Evolutionary conservation across 1,140 invertebrate genomes (phyloP).

Genomic region (Oedothorax gibbosus): DNA sequence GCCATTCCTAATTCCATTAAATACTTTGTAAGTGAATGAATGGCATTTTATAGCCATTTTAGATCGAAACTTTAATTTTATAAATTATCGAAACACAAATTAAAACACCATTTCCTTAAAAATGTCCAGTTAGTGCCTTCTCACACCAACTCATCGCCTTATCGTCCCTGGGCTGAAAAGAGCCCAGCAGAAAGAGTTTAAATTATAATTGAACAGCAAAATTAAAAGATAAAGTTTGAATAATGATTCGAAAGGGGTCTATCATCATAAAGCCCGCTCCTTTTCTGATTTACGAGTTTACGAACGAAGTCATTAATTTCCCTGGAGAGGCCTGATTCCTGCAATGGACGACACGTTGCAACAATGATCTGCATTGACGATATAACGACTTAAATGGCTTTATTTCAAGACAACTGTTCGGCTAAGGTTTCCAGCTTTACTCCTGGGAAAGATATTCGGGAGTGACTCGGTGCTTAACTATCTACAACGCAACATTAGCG

Average conservation of each 20-base stretch:
- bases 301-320: slow-evolving; percentile 61
- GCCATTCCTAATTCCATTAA: no score
- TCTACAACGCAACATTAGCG: neutral
- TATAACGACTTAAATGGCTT: slow-evolving; percentile 45
- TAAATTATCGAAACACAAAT: no score
- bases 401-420: slow-evolving; percentile 48
- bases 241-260: slow-evolving; percentile 58
- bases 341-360: slow-evolving; percentile 30
- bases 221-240: slow-evolving; percentile 61
- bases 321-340: slow-evolving; percentile 29
- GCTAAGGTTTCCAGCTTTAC: neutral
- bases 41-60: no score
- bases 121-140: no score
- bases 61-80: no score
- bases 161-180: slow-evolving; percentile 29
- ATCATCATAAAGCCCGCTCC: slow-evolving; percentile 56
- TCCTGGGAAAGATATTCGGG: neutral
- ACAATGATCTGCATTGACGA: slow-evolving; percentile 37
- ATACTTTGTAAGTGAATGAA: no score
- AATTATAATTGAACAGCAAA: slow-evolving; percentile 61
- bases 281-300: slow-evolving; percentile 59
- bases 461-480: slow-evolving; percentile 4
- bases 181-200: slow-evolving; percentile 41
- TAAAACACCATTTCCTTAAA: no score
- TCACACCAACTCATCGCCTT: slow-evolving; percentile 1